Conservation (phyloP, 2,113 vertebrate genomes). For the Dicaeum eximium region DNA sequence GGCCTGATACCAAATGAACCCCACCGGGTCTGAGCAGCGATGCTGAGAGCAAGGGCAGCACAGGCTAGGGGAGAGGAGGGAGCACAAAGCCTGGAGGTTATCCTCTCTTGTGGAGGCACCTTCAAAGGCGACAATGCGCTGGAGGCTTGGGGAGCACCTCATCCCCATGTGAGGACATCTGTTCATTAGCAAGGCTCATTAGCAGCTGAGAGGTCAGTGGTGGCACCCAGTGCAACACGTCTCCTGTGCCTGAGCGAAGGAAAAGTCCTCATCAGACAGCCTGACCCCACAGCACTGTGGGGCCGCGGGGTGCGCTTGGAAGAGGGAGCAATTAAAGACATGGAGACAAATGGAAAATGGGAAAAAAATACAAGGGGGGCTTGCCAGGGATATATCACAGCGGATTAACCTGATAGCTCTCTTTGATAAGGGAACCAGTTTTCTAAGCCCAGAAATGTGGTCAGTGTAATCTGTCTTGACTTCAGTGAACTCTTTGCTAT, state of each 20-base stretch:
- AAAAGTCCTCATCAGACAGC: not conserved
- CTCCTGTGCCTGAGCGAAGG: not conserved
- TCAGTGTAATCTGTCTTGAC: slow-evolving; percentile 47
- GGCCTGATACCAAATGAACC: accelerated
- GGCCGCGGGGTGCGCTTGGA: accelerated
- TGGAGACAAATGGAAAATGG: slow-evolving; percentile 19
- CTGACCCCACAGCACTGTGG: not conserved
- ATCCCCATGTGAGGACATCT: not conserved
- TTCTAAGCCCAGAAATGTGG: slow-evolving; percentile 47
- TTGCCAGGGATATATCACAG: slow-evolving; percentile 27
- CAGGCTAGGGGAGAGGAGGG: not conserved
- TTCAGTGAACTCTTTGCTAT: slow-evolving; percentile 50
- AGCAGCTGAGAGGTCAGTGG: not conserved
- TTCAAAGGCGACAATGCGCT: not conserved
- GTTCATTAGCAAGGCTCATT: slow-evolving; percentile 16
- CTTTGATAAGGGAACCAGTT: slow-evolving; percentile 37
- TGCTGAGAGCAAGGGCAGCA: not conserved
- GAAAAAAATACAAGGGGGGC: not conserved
- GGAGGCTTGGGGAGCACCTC: not conserved
- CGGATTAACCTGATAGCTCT: slow-evolving; percentile 39
- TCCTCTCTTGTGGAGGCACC: not conserved
- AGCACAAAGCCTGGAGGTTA: not conserved
- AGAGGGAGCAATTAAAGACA: not conserved
- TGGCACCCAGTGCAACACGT: accelerated
- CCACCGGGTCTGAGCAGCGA: accelerated